Evolutionary conservation across 35 echinoderm and acorn worm species (phyloP).

Genomic region (Diadema setosum): DNA sequence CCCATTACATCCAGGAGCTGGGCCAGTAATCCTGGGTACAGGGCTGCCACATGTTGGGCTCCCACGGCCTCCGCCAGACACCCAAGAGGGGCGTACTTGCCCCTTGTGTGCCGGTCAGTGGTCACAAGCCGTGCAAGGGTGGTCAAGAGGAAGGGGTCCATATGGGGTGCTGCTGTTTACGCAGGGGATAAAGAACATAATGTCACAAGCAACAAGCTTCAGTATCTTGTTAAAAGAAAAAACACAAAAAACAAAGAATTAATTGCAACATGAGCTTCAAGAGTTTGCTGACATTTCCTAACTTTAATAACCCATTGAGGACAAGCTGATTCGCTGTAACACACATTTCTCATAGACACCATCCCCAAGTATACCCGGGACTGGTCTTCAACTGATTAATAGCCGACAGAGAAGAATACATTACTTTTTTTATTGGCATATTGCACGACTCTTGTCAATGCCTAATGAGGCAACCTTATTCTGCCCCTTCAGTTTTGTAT

Average conservation of each 20-base stretch:
- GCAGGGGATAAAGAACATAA: background rate
- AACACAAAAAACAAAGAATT: no score
- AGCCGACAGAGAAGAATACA: no score
- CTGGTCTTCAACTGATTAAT: no score
- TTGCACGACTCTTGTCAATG: no score
- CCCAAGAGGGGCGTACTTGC: slow-evolving; percentile 79
- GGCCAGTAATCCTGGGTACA: slow-evolving; percentile 64
- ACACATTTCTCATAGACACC: no score
- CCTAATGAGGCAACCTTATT: no score
- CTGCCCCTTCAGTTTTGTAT: no score
- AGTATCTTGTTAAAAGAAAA: background rate
- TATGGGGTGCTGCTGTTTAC: background rate
- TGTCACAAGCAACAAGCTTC: no score
- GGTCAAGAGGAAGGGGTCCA: slow-evolving; percentile 55
- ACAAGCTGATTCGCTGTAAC: no score
- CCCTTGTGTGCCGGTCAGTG: slow-evolving; percentile 67
- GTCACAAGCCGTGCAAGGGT: slow-evolving; percentile 43
- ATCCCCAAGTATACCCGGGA: no score
- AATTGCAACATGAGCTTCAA: background rate
- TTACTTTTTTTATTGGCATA: no score
- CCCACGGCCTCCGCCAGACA: slow-evolving; percentile 44
- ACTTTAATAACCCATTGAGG: no score
- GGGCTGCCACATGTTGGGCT: slow-evolving; percentile 30
- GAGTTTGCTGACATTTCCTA: background rate
- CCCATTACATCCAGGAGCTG: slow-evolving; percentile 52